Evolutionary conservation across 2,797 vertebrate species (phyloP).

Genomic region (Enteromius unitaeniatus): DNA sequence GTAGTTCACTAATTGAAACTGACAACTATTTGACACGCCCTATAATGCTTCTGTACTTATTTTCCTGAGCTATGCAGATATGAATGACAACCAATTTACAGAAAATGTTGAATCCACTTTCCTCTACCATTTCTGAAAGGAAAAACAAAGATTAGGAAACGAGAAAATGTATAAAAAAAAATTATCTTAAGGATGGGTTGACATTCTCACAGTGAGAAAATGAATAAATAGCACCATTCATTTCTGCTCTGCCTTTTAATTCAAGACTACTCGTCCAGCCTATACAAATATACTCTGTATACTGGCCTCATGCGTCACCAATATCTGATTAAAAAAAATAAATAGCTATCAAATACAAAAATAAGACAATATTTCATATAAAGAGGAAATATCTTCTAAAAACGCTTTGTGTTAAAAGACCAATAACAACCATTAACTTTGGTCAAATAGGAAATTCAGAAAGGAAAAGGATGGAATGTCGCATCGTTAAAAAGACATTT

Average conservation of each 20-base stretch:
- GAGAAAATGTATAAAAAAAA: background rate
- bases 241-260: constrained; percentile 39
- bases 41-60: constrained; percentile 5
- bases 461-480: constrained; percentile 32
- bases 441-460: constrained; percentile 39
- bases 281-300: constrained; percentile 45
- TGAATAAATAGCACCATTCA: constrained; percentile 57
- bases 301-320: constrained; percentile 61
- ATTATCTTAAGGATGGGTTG: constrained; percentile 22
- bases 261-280: constrained; percentile 15
- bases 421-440: constrained; percentile 31
- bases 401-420: constrained; percentile 54
- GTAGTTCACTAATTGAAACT: constrained; percentile 6
- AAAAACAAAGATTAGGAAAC: background rate
- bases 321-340: constrained; percentile 77
- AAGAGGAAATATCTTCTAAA: constrained; percentile 70
- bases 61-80: constrained; percentile 31
- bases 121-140: background rate
- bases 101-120: background rate
- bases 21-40: constrained; percentile 20
- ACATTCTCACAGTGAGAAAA: constrained; percentile 29
- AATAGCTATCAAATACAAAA: constrained; percentile 86
- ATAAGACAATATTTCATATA: constrained; percentile 77
- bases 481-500: background rate
- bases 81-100: background rate